These are phyloP conservation scores for Erannis defoliaria DNA, from an alignment of 2,888 invertebrate species.

Conservation along the genomic window DNA sequence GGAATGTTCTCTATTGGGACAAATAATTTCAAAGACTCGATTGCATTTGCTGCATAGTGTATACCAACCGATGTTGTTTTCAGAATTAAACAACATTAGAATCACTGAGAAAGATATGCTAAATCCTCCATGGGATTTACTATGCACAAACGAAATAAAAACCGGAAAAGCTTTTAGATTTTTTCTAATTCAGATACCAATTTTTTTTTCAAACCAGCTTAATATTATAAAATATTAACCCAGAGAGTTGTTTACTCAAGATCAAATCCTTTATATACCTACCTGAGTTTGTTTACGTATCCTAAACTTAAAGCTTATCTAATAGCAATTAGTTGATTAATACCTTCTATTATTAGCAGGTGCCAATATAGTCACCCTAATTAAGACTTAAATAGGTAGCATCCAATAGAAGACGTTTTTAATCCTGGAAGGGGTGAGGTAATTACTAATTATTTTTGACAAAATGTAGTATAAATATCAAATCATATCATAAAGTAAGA, in stretches of 20 bases:
- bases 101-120: no score
- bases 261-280: constrained; percentile 16
- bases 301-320: not conserved
- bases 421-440: constrained; percentile 48
- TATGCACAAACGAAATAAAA: no score
- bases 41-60: no score
- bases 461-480: constrained; percentile 47
- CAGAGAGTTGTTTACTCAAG: constrained; percentile 19
- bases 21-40: no score
- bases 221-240: not conserved
- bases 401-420: constrained; percentile 36
- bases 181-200: no score
- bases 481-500: constrained; percentile 34
- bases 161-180: no score
- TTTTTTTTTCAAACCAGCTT: no score
- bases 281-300: constrained; percentile 31
- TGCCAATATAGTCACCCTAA: constrained; percentile 34
- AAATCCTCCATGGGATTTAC: no score
- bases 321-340: constrained; percentile 3
- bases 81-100: no score
- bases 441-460: constrained; percentile 48
- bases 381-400: constrained; percentile 28
- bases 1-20: no score
- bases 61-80: no score
- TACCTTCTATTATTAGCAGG: constrained; percentile 30